These are phyloP conservation scores for Tinamus guttatus DNA, from an alignment of 2,113 vertebrate genomes.

Conservation along the genomic window DNA sequence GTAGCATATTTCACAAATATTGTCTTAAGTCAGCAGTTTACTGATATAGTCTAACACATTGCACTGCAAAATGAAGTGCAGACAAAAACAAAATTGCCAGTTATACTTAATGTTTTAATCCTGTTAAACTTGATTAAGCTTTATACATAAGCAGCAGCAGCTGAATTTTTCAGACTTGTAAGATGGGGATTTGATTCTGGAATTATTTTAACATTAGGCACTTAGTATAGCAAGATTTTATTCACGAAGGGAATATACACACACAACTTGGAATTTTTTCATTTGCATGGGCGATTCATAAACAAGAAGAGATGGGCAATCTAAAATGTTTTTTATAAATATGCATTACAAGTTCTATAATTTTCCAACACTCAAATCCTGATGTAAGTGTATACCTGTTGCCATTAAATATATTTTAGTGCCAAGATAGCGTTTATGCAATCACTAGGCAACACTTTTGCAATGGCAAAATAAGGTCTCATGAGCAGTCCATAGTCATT, in stretches of 20 bases:
- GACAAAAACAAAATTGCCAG: constrained; percentile 41
- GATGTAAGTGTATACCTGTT: background rate
- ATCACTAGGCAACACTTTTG: background rate
- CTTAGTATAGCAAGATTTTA: background rate
- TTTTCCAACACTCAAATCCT: background rate
- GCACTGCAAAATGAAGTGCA: background rate
- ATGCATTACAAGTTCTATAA: background rate
- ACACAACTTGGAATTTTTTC: background rate
- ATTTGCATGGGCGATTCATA: background rate
- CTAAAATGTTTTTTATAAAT: background rate
- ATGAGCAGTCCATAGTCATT: background rate
- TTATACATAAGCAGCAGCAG: constrained; percentile 15
- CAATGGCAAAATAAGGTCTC: background rate
- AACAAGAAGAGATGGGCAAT: background rate
- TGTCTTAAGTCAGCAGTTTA: constrained; percentile 2
- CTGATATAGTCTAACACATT: background rate
- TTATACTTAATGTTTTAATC: constrained; percentile 33
- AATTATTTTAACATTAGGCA: background rate
- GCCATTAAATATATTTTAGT: background rate
- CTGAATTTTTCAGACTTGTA: constrained; percentile 16
- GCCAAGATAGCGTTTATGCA: background rate
- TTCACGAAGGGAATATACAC: background rate
- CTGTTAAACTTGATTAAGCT: constrained; percentile 38
- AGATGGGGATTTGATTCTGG: background rate
- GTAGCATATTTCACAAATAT: background rate